A percentile compares a stretch with the other conserved stretches of the same genome.
These are phyloP conservation scores for Hippoglossus stenolepis DNA, from an alignment of 2,113 vertebrate genomes.

Conservation along the genomic window DNA sequence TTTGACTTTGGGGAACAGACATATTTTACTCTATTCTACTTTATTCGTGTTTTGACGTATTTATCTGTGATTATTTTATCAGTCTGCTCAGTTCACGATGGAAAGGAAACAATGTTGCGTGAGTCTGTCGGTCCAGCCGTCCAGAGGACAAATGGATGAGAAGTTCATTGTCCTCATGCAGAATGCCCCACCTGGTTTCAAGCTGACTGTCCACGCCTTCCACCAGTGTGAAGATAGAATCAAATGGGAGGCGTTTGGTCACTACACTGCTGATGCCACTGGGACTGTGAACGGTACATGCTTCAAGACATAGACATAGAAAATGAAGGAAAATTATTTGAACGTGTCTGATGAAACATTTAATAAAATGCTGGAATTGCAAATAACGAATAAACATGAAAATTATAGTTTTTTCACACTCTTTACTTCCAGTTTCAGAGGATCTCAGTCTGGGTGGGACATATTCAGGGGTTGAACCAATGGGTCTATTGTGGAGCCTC, in stretches of 20 bases:
- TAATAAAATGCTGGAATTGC: neutral
- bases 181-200: conserved; percentile 38
- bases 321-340: neutral
- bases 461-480: conserved; percentile 76
- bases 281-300: conserved; percentile 68
- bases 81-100: conserved; percentile 38
- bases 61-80: neutral
- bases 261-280: conserved; percentile 57
- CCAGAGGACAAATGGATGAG: conserved; percentile 75
- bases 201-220: conserved; percentile 66
- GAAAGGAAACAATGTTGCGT: conserved; percentile 35
- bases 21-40: no score
- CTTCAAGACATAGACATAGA: neutral
- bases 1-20: no score
- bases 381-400: neutral
- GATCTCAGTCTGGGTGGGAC: conserved; percentile 79
- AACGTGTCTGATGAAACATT: neutral
- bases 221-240: conserved; percentile 70
- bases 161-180: conserved; percentile 66
- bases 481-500: conserved; percentile 84
- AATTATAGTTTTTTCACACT: no score
- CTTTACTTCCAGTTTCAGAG: conserved; percentile 60
- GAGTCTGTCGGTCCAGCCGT: conserved; percentile 67
- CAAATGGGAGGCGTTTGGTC: conserved; percentile 77
- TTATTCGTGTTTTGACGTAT: neutral